Conservation (phyloP, 2,888 invertebrate genomes). For the Eueremaeus valkanovi region DNA sequence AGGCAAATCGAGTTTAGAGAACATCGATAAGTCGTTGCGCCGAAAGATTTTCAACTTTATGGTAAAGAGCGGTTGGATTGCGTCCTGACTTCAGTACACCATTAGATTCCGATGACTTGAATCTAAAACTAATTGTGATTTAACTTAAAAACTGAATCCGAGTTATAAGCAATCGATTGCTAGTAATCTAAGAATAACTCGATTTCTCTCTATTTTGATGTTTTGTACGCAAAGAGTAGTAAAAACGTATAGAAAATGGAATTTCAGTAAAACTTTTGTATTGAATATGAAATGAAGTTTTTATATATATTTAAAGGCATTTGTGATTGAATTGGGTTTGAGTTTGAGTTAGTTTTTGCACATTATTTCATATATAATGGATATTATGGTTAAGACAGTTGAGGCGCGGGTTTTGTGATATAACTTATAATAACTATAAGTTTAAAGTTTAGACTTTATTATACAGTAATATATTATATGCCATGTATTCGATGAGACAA, state of each 20-base stretch:
- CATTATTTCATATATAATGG: background rate
- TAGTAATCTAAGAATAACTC: background rate
- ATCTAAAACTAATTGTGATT: constrained; percentile 4
- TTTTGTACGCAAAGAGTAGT: constrained; percentile 7
- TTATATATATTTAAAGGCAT: constrained; percentile 10
- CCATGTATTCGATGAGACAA: too few species aligned
- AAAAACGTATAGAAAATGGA: background rate
- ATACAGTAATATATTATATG: too few species aligned
- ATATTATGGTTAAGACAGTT: background rate
- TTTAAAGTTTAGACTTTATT: too few species aligned
- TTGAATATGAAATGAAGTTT: background rate
- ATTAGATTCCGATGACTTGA: background rate
- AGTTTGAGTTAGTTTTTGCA: background rate
- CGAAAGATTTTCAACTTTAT: constrained; percentile 59
- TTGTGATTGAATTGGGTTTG: constrained; percentile 1
- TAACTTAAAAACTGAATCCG: background rate
- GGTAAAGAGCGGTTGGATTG: constrained; percentile 59
- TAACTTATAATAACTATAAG: too few species aligned
- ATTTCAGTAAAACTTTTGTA: background rate
- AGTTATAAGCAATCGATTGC: background rate
- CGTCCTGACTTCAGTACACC: background rate
- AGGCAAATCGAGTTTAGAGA: constrained; percentile 33
- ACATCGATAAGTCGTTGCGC: constrained; percentile 57
- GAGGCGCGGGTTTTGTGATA: background rate
- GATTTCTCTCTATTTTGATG: background rate